Evolutionary conservation across 1,140 invertebrate genomes (phyloP), one percentile per base, ranked within the genome.

Genomic region (Diabrotica undecimpunctata): DNA sequence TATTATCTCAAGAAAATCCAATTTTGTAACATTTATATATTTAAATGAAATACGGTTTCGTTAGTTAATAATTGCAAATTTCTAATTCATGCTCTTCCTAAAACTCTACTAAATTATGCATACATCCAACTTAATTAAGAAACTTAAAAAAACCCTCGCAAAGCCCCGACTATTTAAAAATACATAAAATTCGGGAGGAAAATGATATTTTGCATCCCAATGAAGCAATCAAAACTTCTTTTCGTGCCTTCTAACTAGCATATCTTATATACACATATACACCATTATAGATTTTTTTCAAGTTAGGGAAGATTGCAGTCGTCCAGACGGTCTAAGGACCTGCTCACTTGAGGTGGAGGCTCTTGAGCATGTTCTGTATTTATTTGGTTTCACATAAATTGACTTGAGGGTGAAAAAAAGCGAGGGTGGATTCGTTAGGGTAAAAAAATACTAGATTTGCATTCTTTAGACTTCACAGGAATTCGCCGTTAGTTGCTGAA

Each of bases 251-350:
- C 74, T 74, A 75, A 75, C 74, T 74, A 75, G 71, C 74, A 75
- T 75, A 75, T 75, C 74, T 74, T 74, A 74, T 75, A 75, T 74
- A 75, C 72, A 75, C 74, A 75, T 75, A 75, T 75, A 75, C 72
- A 75, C 74, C 74, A 75, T 75, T 75, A 75, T 75, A 75, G 74
- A 75, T 75, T 75, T 75, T 61, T 74, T 75, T 75, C 74, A 66
- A 73, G 72, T 75, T 75, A 73, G 74, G 74, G 73, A 73, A 72
- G 72, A 74, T 72, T 70, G 70, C 41, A 66, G 68, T 65, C 54
- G 58, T 13, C 70, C 73, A 69, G 64, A 54, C 64, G 53, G 41
- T 39, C 50, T 65, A 50, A 69, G 66, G 61, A 62, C 66, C 59
- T 61, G 62, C 54, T 57, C 56, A 52, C 63, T 58, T 60, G 53